These are phyloP conservation scores for Saimiri boliviensis DNA, from an alignment of 2,113 vertebrate genomes.

Conservation along the genomic window DNA sequence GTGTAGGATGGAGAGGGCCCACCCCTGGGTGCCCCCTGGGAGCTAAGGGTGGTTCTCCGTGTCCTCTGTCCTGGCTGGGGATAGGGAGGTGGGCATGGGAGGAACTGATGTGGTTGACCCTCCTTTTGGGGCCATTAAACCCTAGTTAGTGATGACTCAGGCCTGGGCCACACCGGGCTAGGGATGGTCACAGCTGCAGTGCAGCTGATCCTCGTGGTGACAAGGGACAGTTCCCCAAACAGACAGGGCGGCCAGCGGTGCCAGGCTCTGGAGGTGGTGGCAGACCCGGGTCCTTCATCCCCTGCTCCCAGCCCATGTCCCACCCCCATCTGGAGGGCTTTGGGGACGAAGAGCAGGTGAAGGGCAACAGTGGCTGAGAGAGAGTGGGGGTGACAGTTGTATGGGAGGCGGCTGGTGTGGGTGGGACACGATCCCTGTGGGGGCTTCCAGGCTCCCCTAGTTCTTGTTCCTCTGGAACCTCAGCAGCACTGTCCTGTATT, in stretches of 20 bases:
- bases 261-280: not conserved
- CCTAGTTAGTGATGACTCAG: constrained; percentile 51
- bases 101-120: not conserved
- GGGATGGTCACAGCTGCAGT: constrained; percentile 52
- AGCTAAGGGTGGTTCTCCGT: not conserved
- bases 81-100: not conserved
- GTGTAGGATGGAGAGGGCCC: not conserved
- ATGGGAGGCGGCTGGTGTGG: too few relatives aligned
- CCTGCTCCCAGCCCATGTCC: not conserved
- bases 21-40: not conserved
- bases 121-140: not conserved
- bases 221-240: not conserved
- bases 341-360: not conserved
- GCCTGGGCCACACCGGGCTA: not conserved
- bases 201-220: not conserved
- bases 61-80: not conserved
- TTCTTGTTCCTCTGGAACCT: not conserved
- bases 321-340: not conserved
- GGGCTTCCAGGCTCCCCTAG: not conserved
- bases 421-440: not conserved
- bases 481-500: not conserved
- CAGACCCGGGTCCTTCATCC: not conserved
- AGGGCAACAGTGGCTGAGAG: too few relatives aligned
- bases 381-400: not conserved
- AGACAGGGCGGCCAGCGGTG: not conserved